These are phyloP conservation scores for Pleuronectes platessa DNA, from an alignment of 2,113 vertebrate genomes.

Conservation along the genomic window DNA sequence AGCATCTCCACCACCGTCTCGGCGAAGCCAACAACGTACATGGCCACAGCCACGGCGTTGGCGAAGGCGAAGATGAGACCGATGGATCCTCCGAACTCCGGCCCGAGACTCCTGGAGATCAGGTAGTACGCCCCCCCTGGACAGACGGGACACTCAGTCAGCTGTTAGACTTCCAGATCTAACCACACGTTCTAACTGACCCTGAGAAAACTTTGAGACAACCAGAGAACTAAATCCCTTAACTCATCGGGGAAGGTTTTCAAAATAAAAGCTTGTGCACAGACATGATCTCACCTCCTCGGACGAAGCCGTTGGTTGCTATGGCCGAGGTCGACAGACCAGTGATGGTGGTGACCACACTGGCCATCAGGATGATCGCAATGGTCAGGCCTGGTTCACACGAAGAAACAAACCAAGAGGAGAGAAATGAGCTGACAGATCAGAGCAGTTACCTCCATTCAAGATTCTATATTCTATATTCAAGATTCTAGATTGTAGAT, in stretches of 20 bases:
- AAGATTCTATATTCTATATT: too few relatives aligned
- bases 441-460: neutral
- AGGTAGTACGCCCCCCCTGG: slow-evolving; percentile 95
- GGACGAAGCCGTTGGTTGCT: slow-evolving; percentile 96
- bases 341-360: slow-evolving; percentile 95
- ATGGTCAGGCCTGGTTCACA: slow-evolving; percentile 86
- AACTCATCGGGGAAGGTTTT: neutral
- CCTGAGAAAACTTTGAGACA: too few relatives aligned
- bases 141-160: neutral
- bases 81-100: slow-evolving; percentile 97
- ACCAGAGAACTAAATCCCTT: too few relatives aligned
- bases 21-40: slow-evolving; percentile 98
- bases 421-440: neutral
- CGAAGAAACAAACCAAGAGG: neutral
- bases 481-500: too few relatives aligned
- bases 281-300: slow-evolving; percentile 87
- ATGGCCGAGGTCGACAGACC: slow-evolving; percentile 97
- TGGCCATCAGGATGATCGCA: slow-evolving; percentile 91
- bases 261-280: neutral
- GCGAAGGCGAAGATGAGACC: slow-evolving; percentile 97
- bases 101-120: slow-evolving; percentile 96
- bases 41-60: slow-evolving; percentile 97
- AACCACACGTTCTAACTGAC: too few relatives aligned
- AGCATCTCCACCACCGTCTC: slow-evolving; percentile 97
- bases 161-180: too few relatives aligned